These are phyloP conservation scores for Andrena fulva DNA, from an alignment of 2,888 invertebrate genomes.

Conservation along the genomic window DNA sequence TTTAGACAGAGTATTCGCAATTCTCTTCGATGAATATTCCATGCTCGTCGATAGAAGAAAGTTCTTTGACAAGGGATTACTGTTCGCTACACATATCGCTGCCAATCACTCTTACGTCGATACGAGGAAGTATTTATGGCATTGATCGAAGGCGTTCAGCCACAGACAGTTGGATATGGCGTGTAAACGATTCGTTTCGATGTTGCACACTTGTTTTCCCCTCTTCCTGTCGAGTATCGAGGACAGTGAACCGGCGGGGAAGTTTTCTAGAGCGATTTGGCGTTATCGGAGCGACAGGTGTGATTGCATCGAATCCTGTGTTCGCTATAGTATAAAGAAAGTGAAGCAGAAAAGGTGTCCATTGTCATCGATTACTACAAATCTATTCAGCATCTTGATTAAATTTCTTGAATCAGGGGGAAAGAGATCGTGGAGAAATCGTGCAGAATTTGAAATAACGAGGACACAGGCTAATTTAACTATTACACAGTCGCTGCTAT, in stretches of 20 bases:
- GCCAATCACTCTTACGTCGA: background rate
- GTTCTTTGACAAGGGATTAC: too few relatives aligned
- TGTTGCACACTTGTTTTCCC: background rate
- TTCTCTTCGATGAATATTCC: too few relatives aligned
- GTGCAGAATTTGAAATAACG: background rate
- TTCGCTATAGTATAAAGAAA: too few relatives aligned
- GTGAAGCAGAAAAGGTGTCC: too few relatives aligned
- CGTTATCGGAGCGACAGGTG: background rate
- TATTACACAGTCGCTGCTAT: background rate
- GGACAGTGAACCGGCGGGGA: conserved; percentile 10
- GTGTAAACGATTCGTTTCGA: background rate
- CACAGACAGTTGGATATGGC: background rate
- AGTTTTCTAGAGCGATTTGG: background rate
- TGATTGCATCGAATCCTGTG: too few relatives aligned
- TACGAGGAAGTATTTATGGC: background rate
- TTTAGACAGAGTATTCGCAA: too few relatives aligned
- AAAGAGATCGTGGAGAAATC: background rate
- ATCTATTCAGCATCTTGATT: background rate
- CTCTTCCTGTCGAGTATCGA: background rate
- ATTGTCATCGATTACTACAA: too few relatives aligned
- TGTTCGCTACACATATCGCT: background rate
- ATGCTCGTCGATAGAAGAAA: too few relatives aligned
- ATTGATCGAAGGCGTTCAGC: background rate
- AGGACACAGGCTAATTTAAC: conserved; percentile 11
- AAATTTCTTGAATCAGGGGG: background rate